These are phyloP conservation scores for Limosa lapponica DNA, from an alignment of 2,797 vertebrate genomes.

Conservation along the genomic window DNA sequence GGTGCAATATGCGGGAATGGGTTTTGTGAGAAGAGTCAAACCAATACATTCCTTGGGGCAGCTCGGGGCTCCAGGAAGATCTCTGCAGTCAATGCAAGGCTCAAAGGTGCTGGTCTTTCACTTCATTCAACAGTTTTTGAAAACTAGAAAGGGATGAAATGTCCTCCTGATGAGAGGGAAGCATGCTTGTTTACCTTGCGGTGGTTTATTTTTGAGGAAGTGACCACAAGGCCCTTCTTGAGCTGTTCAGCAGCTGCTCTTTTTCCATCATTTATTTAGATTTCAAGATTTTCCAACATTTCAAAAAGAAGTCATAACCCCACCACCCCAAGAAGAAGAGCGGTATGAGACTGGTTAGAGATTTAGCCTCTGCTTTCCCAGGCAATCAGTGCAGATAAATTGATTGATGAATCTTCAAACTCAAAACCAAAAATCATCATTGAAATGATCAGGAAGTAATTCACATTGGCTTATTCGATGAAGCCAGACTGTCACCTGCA, in stretches of 20 bases:
- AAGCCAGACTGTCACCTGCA: background rate
- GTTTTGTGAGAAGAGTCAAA: background rate
- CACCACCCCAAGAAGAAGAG: background rate
- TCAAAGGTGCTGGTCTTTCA: background rate
- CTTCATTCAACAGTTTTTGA: background rate
- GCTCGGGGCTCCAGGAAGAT: background rate
- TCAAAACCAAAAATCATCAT: background rate
- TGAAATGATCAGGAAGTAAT: background rate
- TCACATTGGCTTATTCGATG: fast-evolving
- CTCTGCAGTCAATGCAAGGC: background rate
- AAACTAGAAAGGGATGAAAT: background rate
- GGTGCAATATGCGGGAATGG: background rate
- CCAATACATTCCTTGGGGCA: background rate
- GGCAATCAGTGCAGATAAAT: background rate
- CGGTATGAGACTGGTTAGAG: background rate
- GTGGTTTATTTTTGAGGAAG: slow-evolving; percentile 54
- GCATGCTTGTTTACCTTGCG: background rate
- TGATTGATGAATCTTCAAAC: background rate
- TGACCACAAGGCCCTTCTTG: background rate
- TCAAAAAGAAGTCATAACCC: background rate
- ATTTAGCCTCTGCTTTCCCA: background rate
- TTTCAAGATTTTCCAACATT: slow-evolving; percentile 1
- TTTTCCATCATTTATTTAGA: slow-evolving; percentile 40
- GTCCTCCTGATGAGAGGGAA: background rate
- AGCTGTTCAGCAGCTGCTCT: slow-evolving; percentile 28